phyloP scores from a whole-genome alignment of 2,113 vertebrate genomes.

The Pterocles burchelli region DNA sequence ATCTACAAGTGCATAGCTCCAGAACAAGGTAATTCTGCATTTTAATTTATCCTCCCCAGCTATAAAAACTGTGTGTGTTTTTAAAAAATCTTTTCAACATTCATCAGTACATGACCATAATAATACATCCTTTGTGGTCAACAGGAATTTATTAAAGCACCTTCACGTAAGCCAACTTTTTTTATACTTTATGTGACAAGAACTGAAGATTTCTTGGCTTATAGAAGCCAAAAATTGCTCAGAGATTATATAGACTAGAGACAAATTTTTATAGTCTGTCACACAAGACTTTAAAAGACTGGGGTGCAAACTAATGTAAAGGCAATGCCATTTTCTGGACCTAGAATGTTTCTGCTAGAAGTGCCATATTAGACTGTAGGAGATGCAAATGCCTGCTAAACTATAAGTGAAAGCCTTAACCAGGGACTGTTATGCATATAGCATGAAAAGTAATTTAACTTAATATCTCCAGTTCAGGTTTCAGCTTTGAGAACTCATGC shows the following conservation, averaged over 20 bases:
- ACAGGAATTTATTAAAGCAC: not conserved
- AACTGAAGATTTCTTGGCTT: not conserved
- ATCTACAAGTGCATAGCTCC: not conserved
- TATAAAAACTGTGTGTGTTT: not conserved
- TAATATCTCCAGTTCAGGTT: conserved; percentile 31
- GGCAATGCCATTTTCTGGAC: not conserved
- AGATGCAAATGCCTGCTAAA: not conserved
- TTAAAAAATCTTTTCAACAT: not conserved
- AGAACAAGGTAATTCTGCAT: not conserved
- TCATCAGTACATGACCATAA: not conserved
- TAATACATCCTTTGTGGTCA: not conserved
- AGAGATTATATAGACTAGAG: not conserved
- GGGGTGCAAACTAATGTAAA: not conserved
- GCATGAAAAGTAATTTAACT: conserved; percentile 16
- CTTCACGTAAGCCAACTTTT: not conserved
- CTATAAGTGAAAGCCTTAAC: not conserved
- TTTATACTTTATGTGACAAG: not conserved
- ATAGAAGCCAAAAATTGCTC: not conserved
- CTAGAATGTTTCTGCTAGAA: not conserved
- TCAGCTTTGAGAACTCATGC: not conserved
- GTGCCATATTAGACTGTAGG: not conserved
- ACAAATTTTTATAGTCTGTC: not conserved
- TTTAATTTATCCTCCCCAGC: not conserved
- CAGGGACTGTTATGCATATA: not conserved
- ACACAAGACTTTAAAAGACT: not conserved